Evolutionary conservation across 2,888 invertebrate species (phyloP).

Genomic region (Strigamia crassipes): DNA sequence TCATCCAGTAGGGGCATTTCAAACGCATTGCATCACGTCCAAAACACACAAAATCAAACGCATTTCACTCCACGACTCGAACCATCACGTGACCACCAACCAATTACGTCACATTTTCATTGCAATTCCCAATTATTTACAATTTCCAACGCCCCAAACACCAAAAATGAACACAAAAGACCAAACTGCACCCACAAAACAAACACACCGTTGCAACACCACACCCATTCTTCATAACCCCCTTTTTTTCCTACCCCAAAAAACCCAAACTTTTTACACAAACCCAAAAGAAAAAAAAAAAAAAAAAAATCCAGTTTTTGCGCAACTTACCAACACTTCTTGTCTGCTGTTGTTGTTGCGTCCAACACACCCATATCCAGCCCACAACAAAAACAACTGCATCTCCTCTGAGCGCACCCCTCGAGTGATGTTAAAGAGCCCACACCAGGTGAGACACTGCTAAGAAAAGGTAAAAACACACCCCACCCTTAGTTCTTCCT

Average conservation of each 20-base stretch:
- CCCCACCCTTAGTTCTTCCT: conserved; percentile 23
- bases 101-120: too few species aligned
- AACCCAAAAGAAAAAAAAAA: neutral
- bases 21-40: neutral
- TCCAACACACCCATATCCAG: conserved; percentile 20
- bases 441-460: conserved; percentile 26
- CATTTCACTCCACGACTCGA: too few species aligned
- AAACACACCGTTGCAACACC: neutral
- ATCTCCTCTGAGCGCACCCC: neutral
- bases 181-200: neutral
- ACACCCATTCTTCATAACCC: neutral
- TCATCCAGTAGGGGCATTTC: neutral
- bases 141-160: too few species aligned
- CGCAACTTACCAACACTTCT: conserved; percentile 7
- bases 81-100: too few species aligned
- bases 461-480: conserved; percentile 7
- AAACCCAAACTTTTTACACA: neutral
- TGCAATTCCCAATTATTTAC: too few species aligned
- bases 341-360: conserved; percentile 2
- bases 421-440: conserved; percentile 18
- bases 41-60: neutral
- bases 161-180: neutral
- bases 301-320: neutral
- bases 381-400: conserved; percentile 30
- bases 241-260: neutral